phyloP scores from a whole-genome alignment of 1,140 invertebrate genomes.

The Centruroides vittatus region DNA sequence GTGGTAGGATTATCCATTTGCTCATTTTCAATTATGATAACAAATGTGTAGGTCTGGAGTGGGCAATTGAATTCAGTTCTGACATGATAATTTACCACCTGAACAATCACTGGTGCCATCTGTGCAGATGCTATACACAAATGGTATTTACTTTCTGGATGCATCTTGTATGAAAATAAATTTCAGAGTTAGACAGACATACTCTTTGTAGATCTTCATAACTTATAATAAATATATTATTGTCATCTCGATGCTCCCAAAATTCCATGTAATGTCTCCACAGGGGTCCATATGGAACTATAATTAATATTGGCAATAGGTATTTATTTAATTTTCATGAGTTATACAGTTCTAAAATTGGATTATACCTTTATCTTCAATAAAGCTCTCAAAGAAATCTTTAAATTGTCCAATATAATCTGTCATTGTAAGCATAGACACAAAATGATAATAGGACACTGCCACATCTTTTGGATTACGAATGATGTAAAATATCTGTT shows the following conservation, averaged over 20 bases:
- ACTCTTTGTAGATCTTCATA: constrained; percentile 17
- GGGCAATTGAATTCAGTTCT: too few species aligned
- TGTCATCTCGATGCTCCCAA: constrained; percentile 1
- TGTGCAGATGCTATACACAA: too few species aligned
- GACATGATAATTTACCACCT: too few species aligned
- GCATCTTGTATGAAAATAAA: too few species aligned
- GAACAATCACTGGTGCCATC: too few species aligned
- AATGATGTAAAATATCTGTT: constrained; percentile 35
- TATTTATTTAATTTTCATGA: too few species aligned
- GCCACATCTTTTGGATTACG: constrained; percentile 37
- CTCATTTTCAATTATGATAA: too few species aligned
- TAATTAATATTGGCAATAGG: neutral
- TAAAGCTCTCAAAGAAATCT: constrained; percentile 59
- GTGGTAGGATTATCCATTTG: too few species aligned
- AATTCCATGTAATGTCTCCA: constrained; percentile 15
- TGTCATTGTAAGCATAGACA: constrained; percentile 26
- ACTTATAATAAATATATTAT: constrained; percentile 12
- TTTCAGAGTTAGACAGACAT: neutral
- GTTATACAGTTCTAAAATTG: too few species aligned
- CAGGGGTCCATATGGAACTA: constrained; percentile 17
- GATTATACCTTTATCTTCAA: constrained; percentile 47
- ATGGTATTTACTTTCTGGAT: too few species aligned
- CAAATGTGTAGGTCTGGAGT: too few species aligned
- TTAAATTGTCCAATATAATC: constrained; percentile 55
- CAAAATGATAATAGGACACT: constrained; percentile 36